Conservation (phyloP, 1,140 invertebrate species). For the Tetranychus urticae region DNA sequence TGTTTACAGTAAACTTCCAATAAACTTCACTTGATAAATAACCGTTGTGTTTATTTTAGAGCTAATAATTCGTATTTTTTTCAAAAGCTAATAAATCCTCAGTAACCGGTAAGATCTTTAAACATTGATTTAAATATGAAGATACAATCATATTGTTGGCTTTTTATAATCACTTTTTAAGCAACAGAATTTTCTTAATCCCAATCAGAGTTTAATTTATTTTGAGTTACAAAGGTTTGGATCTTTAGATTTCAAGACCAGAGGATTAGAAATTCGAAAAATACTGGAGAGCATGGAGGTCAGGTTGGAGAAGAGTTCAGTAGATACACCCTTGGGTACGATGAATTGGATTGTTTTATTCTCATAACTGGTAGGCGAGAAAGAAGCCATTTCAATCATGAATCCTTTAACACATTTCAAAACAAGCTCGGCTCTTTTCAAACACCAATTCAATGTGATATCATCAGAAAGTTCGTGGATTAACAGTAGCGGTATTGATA, state of each 20-base stretch:
- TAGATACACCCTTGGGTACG: constrained; percentile 54
- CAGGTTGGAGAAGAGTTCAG: constrained; percentile 55
- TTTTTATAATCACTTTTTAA: too few species aligned
- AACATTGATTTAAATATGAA: too few species aligned
- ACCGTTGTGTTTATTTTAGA: too few species aligned
- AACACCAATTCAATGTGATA: constrained; percentile 89
- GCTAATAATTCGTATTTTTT: too few species aligned
- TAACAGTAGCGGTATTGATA: constrained; percentile 75
- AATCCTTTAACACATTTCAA: constrained; percentile 98
- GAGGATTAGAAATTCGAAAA: constrained; percentile 67
- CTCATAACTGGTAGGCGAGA: constrained; percentile 57
- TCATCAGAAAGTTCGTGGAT: constrained; percentile 44
- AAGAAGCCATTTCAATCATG: constrained; percentile 86
- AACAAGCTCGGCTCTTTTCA: constrained; percentile 77
- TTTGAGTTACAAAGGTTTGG: too few species aligned
- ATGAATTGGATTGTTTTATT: constrained; percentile 64
- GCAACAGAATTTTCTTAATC: too few species aligned
- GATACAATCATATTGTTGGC: too few species aligned
- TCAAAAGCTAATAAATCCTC: too few species aligned
- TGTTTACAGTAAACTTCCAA: too few species aligned
- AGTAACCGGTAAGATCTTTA: too few species aligned
- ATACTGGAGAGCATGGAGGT: constrained; percentile 68
- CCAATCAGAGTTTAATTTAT: too few species aligned
- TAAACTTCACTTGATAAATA: too few species aligned
- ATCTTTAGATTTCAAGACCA: constrained; percentile 16